Evolutionary conservation across 2,888 invertebrate species (phyloP), one percentile per base, ranked within the genome.

Genomic region (Lacanobia oleracea): DNA sequence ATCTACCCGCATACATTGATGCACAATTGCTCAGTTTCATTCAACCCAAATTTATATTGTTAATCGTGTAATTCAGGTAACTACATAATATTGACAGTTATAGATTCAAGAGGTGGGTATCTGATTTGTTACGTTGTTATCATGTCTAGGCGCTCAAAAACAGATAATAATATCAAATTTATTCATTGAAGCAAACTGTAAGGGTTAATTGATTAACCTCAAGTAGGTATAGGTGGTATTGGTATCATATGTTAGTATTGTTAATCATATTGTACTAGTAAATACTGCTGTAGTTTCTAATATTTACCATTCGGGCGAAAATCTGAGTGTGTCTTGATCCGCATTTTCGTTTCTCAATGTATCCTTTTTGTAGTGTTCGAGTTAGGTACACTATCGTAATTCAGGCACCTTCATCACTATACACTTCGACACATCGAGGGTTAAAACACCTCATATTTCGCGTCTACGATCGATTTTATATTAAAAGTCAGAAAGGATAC

Each of bases 301-400:
- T 91, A 92, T 88, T 94, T 95, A 96, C 96, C 96, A 95, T 95
- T 95, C 91, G 95, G 95, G 93, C 96, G 95, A 94, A 92, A 94
- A 88, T 96, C 95, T 90, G 93, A 90, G 86, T 89, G 88, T 67
- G 92, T 88, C 92, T 95, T 95, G 95, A 96, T 95, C 95, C 96
- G 94, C 96, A 96, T 96, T 95, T 95, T 95, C 95, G 90, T 93
- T 95, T 95, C 94, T 90, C 95, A 94, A 91, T 94, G 94, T 96
- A 95, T 96, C 95, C 96, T 95, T 95, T 95, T 90, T 91, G 93
- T 77, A 94, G 89, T 91, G 94, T 94, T 94, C 94, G 92, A 93
- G 84, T 84, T 78, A 83, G 87, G 90, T 91, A 90, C 94, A 95
- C 94, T 93, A 91, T 90, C 89, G 89, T 85, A 88, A 88, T 87